Evolutionary conservation across 1,140 invertebrate species (phyloP).

Genomic region (Olivierus martensii): DNA sequence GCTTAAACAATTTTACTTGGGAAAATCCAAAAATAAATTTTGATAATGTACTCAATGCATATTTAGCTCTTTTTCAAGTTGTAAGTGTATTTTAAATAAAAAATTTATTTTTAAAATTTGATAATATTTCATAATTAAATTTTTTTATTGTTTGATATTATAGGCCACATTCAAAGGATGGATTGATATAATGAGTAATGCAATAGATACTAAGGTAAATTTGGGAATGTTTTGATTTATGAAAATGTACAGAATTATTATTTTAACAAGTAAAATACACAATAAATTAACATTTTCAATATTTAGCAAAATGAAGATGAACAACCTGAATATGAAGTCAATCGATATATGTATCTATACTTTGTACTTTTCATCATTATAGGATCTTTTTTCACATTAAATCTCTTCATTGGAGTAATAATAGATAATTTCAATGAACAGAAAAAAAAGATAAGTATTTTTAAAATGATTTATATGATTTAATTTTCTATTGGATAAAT

Average conservation of each 20-base stretch:
- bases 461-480: too few species aligned
- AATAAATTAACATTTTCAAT: too few species aligned
- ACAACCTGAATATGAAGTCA: slow-evolving; percentile 72
- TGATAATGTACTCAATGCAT: slow-evolving; percentile 94
- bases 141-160: background rate
- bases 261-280: too few species aligned
- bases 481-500: too few species aligned
- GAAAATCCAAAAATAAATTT: slow-evolving; percentile 96
- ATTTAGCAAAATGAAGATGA: background rate
- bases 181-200: slow-evolving; percentile 96
- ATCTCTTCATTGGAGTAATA: slow-evolving; percentile 95
- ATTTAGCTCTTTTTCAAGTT: slow-evolving; percentile 94
- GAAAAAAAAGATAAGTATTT: slow-evolving; percentile 68
- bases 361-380: slow-evolving; percentile 97
- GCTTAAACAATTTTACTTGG: slow-evolving; percentile 86
- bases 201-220: slow-evolving; percentile 65
- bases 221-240: too few species aligned
- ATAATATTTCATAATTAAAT: background rate
- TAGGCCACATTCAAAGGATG: slow-evolving; percentile 72
- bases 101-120: background rate
- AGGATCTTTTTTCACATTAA: slow-evolving; percentile 93
- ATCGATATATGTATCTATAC: slow-evolving; percentile 94
- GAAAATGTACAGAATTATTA: too few species aligned
- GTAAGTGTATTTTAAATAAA: slow-evolving; percentile 25
- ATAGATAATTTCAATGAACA: slow-evolving; percentile 98